Evolutionary conservation across 2,797 vertebrate genomes (phyloP).

Genomic region (Manis pentadactyla): DNA sequence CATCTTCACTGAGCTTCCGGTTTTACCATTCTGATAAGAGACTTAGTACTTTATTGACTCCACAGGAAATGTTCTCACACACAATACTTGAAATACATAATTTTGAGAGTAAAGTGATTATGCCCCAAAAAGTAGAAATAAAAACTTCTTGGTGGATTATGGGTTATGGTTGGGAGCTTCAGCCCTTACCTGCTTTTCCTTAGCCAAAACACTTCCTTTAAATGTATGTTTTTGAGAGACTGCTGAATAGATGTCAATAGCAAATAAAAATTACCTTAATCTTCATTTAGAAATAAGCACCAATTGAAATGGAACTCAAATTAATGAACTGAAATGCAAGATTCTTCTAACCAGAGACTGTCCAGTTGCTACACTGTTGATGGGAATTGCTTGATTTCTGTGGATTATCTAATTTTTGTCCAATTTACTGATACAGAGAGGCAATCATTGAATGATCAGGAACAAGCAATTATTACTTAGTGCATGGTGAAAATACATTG

Average conservation of each 20-base stretch:
- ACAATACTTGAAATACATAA: not conserved
- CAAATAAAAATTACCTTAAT: not conserved
- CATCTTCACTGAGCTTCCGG: constrained; percentile 56
- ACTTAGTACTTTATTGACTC: not conserved
- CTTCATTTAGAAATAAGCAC: constrained; percentile 9
- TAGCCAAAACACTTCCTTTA: not conserved
- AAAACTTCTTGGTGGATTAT: not conserved
- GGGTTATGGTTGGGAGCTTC: not conserved
- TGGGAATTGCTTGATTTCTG: not conserved
- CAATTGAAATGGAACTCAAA: constrained; percentile 18
- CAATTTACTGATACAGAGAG: not conserved
- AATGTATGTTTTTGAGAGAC: not conserved
- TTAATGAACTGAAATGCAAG: not conserved
- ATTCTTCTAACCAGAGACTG: not conserved
- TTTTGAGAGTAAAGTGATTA: not conserved
- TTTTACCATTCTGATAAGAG: not conserved
- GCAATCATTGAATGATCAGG: not conserved
- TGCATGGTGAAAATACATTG: not conserved
- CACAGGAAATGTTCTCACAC: constrained; percentile 33
- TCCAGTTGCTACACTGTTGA: not conserved
- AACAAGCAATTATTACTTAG: not conserved
- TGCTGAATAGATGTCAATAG: not conserved
- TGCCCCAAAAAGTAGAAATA: not conserved
- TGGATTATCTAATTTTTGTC: not conserved
- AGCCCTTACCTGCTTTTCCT: not conserved